Evolutionary conservation across 2,888 invertebrate genomes (phyloP), one percentile per base, ranked within the genome.

Genomic region (Temnothorax unifasciatus): DNA sequence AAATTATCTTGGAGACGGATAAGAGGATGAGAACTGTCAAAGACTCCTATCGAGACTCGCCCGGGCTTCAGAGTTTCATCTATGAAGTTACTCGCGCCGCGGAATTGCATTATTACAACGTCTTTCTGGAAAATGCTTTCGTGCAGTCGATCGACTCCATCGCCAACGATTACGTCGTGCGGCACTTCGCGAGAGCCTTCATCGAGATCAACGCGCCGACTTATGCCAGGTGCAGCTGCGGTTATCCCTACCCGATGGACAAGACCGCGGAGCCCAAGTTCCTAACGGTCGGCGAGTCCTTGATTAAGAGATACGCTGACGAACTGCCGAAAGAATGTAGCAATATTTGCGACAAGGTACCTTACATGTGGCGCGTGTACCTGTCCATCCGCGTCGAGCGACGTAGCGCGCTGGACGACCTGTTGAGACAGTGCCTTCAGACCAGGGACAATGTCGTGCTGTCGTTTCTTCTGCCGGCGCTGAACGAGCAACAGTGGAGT

Each of bases 331-430:
- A 95, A 3, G 95, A 95, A 64, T 96, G 96, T 87, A 95, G 96
- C 57, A 95, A 95, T 88, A 95, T 96, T 59, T 96, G 96, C 87
- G 96, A 95, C 89, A 94, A 95, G 88, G 96, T 97, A 95, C 97
- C 97, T 66, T 96, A 96, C 89, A 95, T 97, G 92, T 97, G 96
- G 96, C 95, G 95, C 79, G 96, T 96, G 88, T 96, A 96, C 88
- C 93, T 97, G 34, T 95, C 95, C 82, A 92, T 96, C 83, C 94
- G 95, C 89, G 92, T 95, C 79, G 95, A 96, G 88, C 95, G 96
- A 88, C 91, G 76, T 41, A 68, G 83, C 25, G 61, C 71, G 4
- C 82, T 96, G n/a, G 92, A 96, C 86, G 95, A 95, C 88, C 94
- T 96, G 47, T 89, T 97, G 84, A 95, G 96, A 86, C 94, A 96